Percentiles rank a stretch among this genome's conserved stretches.
phyloP scores from a whole-genome alignment of 2,888 invertebrate genomes.

The Cephonodes hylas region DNA sequence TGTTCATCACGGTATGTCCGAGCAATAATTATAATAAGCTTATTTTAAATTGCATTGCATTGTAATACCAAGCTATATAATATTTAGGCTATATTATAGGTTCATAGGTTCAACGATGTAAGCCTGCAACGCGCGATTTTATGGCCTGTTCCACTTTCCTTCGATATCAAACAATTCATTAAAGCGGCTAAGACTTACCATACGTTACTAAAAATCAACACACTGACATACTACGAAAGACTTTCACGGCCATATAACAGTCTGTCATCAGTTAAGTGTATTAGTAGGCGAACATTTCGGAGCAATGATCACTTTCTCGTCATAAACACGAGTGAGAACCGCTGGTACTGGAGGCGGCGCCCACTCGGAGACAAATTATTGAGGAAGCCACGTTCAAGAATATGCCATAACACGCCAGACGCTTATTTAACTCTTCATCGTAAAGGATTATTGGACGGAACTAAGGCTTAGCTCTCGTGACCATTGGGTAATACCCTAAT shows the following conservation, averaged over 20 bases:
- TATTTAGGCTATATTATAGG: too few relatives aligned
- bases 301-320: not conserved
- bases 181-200: too few relatives aligned
- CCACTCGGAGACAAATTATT: slow-evolving; percentile 53
- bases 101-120: too few relatives aligned
- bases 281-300: not conserved
- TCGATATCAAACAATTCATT: too few relatives aligned
- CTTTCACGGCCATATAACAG: not conserved
- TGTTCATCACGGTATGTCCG: too few relatives aligned
- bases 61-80: too few relatives aligned
- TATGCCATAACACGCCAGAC: slow-evolving; percentile 54
- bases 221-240: not conserved
- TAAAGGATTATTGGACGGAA: slow-evolving; percentile 32
- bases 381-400: slow-evolving; percentile 53
- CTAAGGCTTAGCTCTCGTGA: slow-evolving; percentile 8
- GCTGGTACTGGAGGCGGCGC: slow-evolving; percentile 27
- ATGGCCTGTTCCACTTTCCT: too few relatives aligned
- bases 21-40: not conserved
- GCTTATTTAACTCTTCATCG: slow-evolving; percentile 56
- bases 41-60: too few relatives aligned
- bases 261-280: not conserved
- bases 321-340: slow-evolving; percentile 23
- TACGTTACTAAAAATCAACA: not conserved
- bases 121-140: too few relatives aligned
- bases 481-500: not conserved